A percentile compares a stretch with the other conserved stretches of the same genome.
These are phyloP conservation scores for Psettodes erumei DNA, from an alignment of 2,113 vertebrate genomes.

Conservation along the genomic window DNA sequence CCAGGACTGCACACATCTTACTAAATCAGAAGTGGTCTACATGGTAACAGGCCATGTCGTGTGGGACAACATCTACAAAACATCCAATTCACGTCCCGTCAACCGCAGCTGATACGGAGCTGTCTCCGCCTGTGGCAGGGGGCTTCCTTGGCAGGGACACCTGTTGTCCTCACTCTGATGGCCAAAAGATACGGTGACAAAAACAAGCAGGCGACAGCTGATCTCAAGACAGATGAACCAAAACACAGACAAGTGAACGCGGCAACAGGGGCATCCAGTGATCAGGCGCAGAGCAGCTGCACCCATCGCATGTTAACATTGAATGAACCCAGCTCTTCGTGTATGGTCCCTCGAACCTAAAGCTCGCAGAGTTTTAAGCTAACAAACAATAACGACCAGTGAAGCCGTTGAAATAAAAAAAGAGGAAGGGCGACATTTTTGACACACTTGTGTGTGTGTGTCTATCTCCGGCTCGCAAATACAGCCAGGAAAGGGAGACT, in stretches of 20 bases:
- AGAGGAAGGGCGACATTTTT: too few relatives aligned
- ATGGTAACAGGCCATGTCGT: constrained; percentile 21
- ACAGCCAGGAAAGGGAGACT: too few relatives aligned
- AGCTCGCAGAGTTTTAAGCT: too few relatives aligned
- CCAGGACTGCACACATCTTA: constrained; percentile 40
- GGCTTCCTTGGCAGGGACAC: constrained; percentile 30
- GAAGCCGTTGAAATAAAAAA: too few relatives aligned
- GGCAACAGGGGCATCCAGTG: not conserved
- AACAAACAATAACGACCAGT: too few relatives aligned
- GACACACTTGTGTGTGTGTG: too few relatives aligned
- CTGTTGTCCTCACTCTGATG: constrained; percentile 13
- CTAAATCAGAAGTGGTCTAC: constrained; percentile 13
- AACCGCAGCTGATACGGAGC: not conserved
- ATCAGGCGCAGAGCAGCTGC: too few relatives aligned
- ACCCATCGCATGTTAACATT: not conserved
- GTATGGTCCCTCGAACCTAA: too few relatives aligned
- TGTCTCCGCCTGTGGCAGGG: constrained; percentile 6
- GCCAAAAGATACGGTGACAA: not conserved
- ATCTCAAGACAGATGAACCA: not conserved
- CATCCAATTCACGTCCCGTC: constrained; percentile 6
- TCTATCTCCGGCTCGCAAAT: too few relatives aligned
- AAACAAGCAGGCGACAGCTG: not conserved
- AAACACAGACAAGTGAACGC: too few relatives aligned
- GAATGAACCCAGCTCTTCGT: too few relatives aligned
- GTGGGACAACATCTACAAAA: constrained; percentile 30